Evolutionary conservation across 1,140 invertebrate genomes (phyloP), one percentile per base, ranked within the genome.

Genomic region (Delia radicum): DNA sequence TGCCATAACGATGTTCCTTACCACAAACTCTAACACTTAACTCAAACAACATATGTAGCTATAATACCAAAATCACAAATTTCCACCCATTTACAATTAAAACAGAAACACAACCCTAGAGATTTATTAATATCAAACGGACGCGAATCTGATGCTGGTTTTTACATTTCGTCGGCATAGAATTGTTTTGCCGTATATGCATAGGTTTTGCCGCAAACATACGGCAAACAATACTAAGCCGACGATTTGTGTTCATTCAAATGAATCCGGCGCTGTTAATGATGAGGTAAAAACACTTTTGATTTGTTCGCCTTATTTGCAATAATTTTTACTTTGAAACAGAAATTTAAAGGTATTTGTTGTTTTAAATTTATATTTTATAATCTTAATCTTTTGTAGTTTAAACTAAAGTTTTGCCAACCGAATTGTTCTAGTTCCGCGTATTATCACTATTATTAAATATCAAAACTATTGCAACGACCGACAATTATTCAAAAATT

Each of bases 61-160:
- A 10, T 2, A 63, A 15, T 7, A 26, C 27, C 4, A 26, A 4
- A 8, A 42, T 42, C 37, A 42, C n/a, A 3, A 42, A n/a, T 3
- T n/a, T 42, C 37, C 12, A 7, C 8, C 63, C 12, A 67, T 55
- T 37, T 67, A 48, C 27, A 46, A 65, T 73, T 37, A 33, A 62
- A 71, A 74, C 74, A 86, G 85, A 85, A 79, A 85, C 85, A 24
- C 82, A 84, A 79, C 79, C 83, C 91, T 77, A 95, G 95, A 10
- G 93, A 95, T 88, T 89, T 97, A 79, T 87, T 97, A 75, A 93
- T 98, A 75, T 93, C 95, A n/a, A 92, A 94, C 67, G 93, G 94
- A 4, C 91, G 93, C 75, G 89, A 92, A 77, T 88, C 89, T 26
- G 96, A 98, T 85, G 92, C 91, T 77, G 97, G 96, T 55, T 91